Evolutionary conservation across 2,113 vertebrate species (phyloP), one percentile per base, ranked within the genome.

Genomic region (Anguilla rostrata): DNA sequence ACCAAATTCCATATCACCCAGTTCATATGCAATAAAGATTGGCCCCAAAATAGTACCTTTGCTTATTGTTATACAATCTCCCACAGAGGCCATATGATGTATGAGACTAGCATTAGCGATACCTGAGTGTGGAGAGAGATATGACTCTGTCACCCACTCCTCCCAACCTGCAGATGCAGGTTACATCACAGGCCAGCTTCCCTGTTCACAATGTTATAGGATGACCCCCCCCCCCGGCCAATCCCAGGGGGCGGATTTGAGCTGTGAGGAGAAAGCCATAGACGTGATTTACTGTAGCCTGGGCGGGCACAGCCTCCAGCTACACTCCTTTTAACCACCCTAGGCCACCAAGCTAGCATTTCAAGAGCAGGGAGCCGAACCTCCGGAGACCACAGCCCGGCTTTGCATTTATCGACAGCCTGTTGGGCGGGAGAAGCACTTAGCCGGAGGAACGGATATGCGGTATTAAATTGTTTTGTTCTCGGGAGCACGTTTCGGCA

Each of bases 391-490:
- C 16, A 39, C 22, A 2, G 15, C 26, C 84, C 53, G 41, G 20
- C 34, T 78, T 85, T 53, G 66, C 43, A 39, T 85, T 78, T 78
- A 53, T 78, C n/a, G 26, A 46, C 9, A 40, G 12, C 8, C 84
- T 18, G n/a, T 34, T 40, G 6, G 3, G 26, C 34, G 18, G 43
- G 71, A n/a, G 5, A 8, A 5, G 71, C 71, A 34, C 71, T 75
- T 34, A 34, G 71, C 29, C 11, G 71, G 71, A 34, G 71, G 71
- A 75, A 26, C 71, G 29, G 71, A 75, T 75, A 6, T n/a, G 29
- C n/a, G 71, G 71, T 11, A 75, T 75, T 75, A 75, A 75, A 75
- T n/a, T 3, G 41, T 81, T 81, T 46, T 46, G 41, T 81, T 83
- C n/a, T n/a, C n/a, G 15, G 81, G 75, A 39, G 41, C n/a, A 7